A percentile compares a stretch with the other conserved stretches of the same genome.
Evolutionary conservation across 1,140 invertebrate genomes (phyloP).

Genomic region (Halesus radiatus): DNA sequence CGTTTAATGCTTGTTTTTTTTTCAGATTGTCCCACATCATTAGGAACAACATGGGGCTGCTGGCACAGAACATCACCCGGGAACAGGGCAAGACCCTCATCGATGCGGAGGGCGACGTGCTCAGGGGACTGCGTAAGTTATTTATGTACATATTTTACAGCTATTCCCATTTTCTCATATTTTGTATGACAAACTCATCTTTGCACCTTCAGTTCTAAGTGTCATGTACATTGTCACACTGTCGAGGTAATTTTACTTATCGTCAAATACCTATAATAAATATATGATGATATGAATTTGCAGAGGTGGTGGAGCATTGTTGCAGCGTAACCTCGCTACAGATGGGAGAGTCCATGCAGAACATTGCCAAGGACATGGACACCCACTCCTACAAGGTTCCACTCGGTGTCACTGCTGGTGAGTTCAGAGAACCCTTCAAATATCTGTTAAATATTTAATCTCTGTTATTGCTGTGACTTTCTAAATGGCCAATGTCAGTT

Average conservation of each 20-base stretch:
- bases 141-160: too few relatives aligned
- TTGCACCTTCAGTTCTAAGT: too few relatives aligned
- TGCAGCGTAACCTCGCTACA: constrained; percentile 93
- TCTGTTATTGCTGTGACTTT: too few relatives aligned
- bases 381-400: constrained; percentile 91
- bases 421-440: constrained; percentile 48
- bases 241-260: too few relatives aligned
- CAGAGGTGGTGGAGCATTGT: constrained; percentile 97
- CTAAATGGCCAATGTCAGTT: too few relatives aligned
- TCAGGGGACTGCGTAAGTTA: constrained; percentile 93
- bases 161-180: too few relatives aligned
- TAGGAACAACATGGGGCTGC: constrained; percentile 81
- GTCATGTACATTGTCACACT: too few relatives aligned
- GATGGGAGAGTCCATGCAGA: constrained; percentile 92
- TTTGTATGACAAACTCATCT: too few relatives aligned
- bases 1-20: neutral
- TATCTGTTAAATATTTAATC: too few relatives aligned
- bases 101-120: constrained; percentile 98
- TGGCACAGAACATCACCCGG: constrained; percentile 92
- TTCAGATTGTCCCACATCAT: constrained; percentile 73
- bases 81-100: constrained; percentile 98
- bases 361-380: constrained; percentile 95
- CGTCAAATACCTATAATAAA: too few relatives aligned
- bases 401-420: constrained; percentile 86
- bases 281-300: constrained; percentile 52